Conservation (phyloP, 2,113 vertebrate species). For the Salvelinus alpinus region DNA sequence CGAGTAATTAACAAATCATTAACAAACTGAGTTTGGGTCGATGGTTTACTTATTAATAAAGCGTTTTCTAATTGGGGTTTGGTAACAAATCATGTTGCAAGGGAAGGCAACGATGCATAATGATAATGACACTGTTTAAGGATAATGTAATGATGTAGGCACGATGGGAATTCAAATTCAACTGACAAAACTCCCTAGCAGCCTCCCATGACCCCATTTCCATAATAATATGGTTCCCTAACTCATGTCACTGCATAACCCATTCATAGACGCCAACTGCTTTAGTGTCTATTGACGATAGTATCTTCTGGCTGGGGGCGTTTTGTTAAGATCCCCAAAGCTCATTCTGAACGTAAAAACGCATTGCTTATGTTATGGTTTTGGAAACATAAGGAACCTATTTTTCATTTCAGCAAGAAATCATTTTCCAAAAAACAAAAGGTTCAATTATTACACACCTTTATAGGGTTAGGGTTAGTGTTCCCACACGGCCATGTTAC, state of each 20-base stretch:
- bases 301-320: no score
- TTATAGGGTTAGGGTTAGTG: no score
- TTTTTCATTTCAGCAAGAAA: no score
- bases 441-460: no score
- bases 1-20: background rate
- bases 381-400: no score
- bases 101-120: background rate
- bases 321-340: no score
- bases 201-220: background rate
- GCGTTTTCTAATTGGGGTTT: background rate
- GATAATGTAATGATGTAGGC: background rate
- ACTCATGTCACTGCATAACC: background rate
- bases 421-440: no score
- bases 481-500: no score
- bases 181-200: background rate
- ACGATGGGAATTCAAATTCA: background rate
- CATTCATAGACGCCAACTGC: no score
- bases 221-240: background rate
- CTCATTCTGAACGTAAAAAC: no score
- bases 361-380: no score
- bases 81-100: background rate
- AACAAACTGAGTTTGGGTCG: background rate
- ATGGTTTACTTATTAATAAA: conserved; percentile 1
- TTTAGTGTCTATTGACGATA: no score
- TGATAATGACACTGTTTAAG: background rate